phyloP scores from a whole-genome alignment of 2,888 invertebrate genomes.

The Leucophenga maculata region DNA sequence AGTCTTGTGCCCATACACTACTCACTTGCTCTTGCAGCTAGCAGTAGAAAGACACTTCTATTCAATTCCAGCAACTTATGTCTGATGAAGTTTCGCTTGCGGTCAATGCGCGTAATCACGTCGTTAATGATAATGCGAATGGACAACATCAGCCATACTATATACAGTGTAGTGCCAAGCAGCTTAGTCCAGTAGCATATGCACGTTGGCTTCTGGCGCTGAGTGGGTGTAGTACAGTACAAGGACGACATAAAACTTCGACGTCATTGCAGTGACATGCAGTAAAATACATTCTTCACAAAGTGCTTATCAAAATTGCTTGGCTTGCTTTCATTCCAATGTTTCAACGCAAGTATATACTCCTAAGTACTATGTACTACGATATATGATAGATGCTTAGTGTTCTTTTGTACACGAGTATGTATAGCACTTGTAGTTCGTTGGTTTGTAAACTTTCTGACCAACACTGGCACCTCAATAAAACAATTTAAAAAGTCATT shows the following conservation, averaged over 20 bases:
- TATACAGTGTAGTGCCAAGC: no score
- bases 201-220: background rate
- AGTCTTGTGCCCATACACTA: no score
- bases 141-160: background rate
- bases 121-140: background rate
- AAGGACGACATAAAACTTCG: background rate
- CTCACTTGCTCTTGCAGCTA: no score
- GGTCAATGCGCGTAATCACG: constrained; percentile 1
- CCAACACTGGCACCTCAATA: constrained; percentile 57
- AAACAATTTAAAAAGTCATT: constrained; percentile 66
- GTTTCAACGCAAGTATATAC: no score
- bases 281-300: background rate
- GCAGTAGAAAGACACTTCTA: no score
- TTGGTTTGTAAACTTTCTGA: constrained; percentile 52
- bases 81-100: no score
- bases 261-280: constrained; percentile 2
- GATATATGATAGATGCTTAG: no score
- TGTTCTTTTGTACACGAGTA: no score
- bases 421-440: no score
- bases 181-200: no score
- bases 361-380: no score
- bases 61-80: no score
- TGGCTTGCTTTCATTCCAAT: background rate
- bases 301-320: constrained; percentile 4
- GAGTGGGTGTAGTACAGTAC: background rate